phyloP scores from a whole-genome alignment of 2,888 invertebrate species.

The Drosophila leonis region DNA sequence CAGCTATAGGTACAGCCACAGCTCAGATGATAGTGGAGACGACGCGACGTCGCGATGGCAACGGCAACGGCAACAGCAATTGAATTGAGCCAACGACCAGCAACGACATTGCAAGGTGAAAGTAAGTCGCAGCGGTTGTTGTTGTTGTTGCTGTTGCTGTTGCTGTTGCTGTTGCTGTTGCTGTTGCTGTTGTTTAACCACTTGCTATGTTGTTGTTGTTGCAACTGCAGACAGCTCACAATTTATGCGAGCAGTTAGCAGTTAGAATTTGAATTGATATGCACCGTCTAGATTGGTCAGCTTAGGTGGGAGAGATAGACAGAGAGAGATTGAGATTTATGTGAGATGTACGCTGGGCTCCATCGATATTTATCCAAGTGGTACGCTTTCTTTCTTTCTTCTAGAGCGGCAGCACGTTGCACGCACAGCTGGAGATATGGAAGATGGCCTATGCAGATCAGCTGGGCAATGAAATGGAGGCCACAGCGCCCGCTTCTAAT shows the following conservation, averaged over 20 bases:
- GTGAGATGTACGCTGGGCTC: constrained; percentile 62
- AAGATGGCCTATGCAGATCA: constrained; percentile 90
- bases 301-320: constrained; percentile 12
- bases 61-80: constrained; percentile 58
- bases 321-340: constrained; percentile 70
- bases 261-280: constrained; percentile 76
- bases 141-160: constrained; percentile 51
- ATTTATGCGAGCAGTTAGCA: constrained; percentile 68
- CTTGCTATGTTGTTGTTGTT: constrained; percentile 25
- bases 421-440: constrained; percentile 96
- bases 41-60: constrained; percentile 22
- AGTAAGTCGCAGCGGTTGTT: constrained; percentile 80
- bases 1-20: constrained; percentile 38
- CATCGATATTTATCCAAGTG: constrained; percentile 55
- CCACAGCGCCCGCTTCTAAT: constrained; percentile 35
- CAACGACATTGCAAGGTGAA: constrained; percentile 86
- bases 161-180: constrained; percentile 18
- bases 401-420: constrained; percentile 93
- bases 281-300: constrained; percentile 58
- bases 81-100: constrained; percentile 84
- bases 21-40: constrained; percentile 61
- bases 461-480: constrained; percentile 52
- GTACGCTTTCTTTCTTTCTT: constrained; percentile 42
- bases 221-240: constrained; percentile 43
- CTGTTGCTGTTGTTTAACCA: constrained; percentile 20